These are phyloP conservation scores for Epicampocera succincta DNA, from an alignment of 2,888 invertebrate genomes.

Conservation along the genomic window DNA sequence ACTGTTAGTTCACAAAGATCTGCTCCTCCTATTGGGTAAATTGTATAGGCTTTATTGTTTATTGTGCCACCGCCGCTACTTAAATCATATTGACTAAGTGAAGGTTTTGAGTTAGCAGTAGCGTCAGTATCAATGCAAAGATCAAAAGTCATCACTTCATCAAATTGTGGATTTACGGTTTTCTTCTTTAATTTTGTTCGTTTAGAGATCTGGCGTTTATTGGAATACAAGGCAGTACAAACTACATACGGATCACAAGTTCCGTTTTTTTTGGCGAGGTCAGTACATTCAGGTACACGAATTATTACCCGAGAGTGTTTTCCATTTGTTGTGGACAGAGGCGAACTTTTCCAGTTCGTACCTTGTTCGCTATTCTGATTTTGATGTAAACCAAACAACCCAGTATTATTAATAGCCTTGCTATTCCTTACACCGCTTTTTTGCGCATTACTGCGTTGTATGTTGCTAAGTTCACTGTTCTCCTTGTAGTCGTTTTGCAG, in stretches of 20 bases:
- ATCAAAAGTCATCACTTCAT: conserved; percentile 92
- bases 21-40: conserved; percentile 84
- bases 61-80: conserved; percentile 71
- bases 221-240: conserved; percentile 90
- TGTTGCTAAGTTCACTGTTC: conserved; percentile 79
- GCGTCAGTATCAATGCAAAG: conserved; percentile 84
- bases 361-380: conserved; percentile 72
- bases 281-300: conserved; percentile 91
- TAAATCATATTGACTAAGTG: conserved; percentile 66
- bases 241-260: conserved; percentile 95
- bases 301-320: conserved; percentile 82
- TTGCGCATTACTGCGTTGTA: conserved; percentile 73
- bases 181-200: conserved; percentile 94
- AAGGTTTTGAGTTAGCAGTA: conserved; percentile 58
- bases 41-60: conserved; percentile 83
- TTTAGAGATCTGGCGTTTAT: conserved; percentile 89
- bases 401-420: conserved; percentile 67
- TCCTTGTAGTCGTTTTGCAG: conserved; percentile 80
- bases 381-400: conserved; percentile 75
- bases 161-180: conserved; percentile 93
- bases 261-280: conserved; percentile 93
- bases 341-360: conserved; percentile 74
- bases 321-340: conserved; percentile 52
- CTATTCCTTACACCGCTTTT: conserved; percentile 37
- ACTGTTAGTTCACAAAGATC: conserved; percentile 91